These are phyloP conservation scores for Ophiodon elongatus DNA, from an alignment of 2,113 vertebrate genomes.

Conservation along the genomic window DNA sequence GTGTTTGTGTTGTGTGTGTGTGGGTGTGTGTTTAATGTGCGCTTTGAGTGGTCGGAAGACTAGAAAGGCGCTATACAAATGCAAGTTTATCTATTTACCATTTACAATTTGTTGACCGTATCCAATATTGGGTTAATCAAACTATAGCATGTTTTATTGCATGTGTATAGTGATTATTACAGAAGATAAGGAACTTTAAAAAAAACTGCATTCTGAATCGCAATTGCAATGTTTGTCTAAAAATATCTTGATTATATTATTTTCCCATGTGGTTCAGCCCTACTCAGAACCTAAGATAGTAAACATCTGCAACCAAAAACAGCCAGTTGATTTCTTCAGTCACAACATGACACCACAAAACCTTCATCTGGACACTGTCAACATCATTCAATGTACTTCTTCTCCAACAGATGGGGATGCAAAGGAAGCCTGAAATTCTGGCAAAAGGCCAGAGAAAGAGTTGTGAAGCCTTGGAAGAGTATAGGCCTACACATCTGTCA, in stretches of 20 bases:
- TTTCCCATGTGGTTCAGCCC: background rate
- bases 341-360: slow-evolving; percentile 15
- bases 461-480: slow-evolving; percentile 36
- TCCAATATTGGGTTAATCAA: background rate
- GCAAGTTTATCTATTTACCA: background rate
- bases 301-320: slow-evolving; percentile 40
- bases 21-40: no score
- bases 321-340: slow-evolving; percentile 31
- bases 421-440: slow-evolving; percentile 35
- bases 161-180: background rate
- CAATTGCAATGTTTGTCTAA: background rate
- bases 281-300: background rate
- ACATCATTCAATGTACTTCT: slow-evolving; percentile 2
- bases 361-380: slow-evolving; percentile 32
- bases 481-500: slow-evolving; percentile 56
- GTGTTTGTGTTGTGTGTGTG: no score
- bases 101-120: background rate
- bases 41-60: background rate
- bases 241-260: background rate
- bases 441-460: slow-evolving; percentile 34
- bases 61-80: background rate
- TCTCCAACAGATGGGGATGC: slow-evolving; percentile 43
- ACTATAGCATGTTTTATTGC: background rate
- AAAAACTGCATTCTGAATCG: background rate
- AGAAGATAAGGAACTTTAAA: background rate